These are phyloP conservation scores for Hemibagrus guttatus DNA, from an alignment of 2,797 vertebrate species.

Conservation along the genomic window DNA sequence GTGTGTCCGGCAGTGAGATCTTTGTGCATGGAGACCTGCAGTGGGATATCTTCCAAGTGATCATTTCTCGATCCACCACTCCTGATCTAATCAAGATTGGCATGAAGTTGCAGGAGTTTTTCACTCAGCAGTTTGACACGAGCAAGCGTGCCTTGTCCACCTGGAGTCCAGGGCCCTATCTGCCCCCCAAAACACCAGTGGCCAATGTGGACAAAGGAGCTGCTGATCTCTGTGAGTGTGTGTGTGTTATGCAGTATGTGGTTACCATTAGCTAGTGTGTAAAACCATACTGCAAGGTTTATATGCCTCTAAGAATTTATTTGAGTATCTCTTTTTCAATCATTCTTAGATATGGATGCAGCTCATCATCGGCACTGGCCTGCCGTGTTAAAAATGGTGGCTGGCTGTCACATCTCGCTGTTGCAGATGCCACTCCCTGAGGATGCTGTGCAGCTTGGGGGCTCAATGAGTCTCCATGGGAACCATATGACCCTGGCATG, in stretches of 20 bases:
- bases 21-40: slow-evolving; percentile 97
- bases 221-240: slow-evolving; percentile 85
- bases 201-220: slow-evolving; percentile 86
- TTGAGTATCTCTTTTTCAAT: not conserved
- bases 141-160: slow-evolving; percentile 97
- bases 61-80: slow-evolving; percentile 97
- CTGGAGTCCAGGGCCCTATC: slow-evolving; percentile 94
- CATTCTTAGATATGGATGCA: slow-evolving; percentile 86
- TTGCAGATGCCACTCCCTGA: slow-evolving; percentile 96
- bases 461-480: slow-evolving; percentile 97
- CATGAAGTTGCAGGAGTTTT: slow-evolving; percentile 99
- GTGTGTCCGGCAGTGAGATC: slow-evolving; percentile 82
- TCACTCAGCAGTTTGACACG: slow-evolving; percentile 98
- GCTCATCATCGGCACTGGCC: slow-evolving; percentile 99
- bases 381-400: slow-evolving; percentile 91
- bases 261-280: not conserved
- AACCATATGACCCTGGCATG: slow-evolving; percentile 99
- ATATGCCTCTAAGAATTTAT: not conserved
- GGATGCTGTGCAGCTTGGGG: slow-evolving; percentile 95
- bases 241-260: not conserved
- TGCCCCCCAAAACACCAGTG: slow-evolving; percentile 88
- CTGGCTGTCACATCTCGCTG: slow-evolving; percentile 96
- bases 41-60: slow-evolving; percentile 99
- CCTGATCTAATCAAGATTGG: slow-evolving; percentile 99
- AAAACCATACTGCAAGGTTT: not conserved